Conservation (phyloP, 2,888 invertebrate genomes). For the Bellardia bayeri region DNA sequence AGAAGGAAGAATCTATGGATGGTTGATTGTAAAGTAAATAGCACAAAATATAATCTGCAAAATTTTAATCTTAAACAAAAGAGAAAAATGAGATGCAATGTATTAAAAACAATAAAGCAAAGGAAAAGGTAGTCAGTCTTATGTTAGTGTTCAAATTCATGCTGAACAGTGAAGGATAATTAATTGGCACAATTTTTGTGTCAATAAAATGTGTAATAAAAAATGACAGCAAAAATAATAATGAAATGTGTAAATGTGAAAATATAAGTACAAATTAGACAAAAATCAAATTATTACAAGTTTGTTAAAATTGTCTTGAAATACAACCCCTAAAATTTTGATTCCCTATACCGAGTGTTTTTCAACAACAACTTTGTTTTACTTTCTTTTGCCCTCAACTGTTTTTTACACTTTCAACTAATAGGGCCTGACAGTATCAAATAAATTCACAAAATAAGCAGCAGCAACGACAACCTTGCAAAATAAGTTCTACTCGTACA, state of each 20-base stretch:
- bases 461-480: background rate
- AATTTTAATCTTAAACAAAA: conserved; percentile 32
- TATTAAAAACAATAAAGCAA: background rate
- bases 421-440: conserved; percentile 25
- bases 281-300: too few species aligned
- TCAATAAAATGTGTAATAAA: too few species aligned
- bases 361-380: too few species aligned
- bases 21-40: conserved; percentile 13
- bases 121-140: conserved; percentile 1
- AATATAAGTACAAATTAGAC: too few species aligned
- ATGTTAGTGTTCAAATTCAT: background rate
- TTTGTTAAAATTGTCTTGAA: too few species aligned
- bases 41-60: conserved; percentile 35
- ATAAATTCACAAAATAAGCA: conserved; percentile 21
- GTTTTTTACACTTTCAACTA: conserved; percentile 7
- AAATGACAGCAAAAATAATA: too few species aligned
- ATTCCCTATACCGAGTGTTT: too few species aligned
- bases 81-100: conserved; percentile 19
- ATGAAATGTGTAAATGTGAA: too few species aligned
- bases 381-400: background rate
- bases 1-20: background rate
- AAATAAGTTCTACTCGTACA: background rate
- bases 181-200: background rate
- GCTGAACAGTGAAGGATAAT: background rate
- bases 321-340: too few species aligned